Conservation (phyloP, 2,797 vertebrate genomes). For the Amblyraja radiata region DNA sequence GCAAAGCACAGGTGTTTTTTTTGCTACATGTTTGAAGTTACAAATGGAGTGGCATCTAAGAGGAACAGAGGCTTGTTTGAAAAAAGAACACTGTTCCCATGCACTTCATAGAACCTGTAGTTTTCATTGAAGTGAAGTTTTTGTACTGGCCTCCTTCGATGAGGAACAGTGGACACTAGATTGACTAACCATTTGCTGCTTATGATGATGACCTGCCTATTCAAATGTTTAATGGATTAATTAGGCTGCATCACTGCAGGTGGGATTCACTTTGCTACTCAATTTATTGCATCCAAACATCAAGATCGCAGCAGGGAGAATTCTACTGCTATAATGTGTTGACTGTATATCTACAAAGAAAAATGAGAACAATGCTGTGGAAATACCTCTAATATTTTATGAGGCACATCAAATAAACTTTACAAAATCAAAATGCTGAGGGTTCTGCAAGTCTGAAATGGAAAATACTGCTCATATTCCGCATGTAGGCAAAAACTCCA, state of each 20-base stretch:
- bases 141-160: not conserved
- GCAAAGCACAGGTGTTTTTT: not conserved
- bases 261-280: not conserved
- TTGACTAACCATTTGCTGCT: not conserved
- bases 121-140: not conserved
- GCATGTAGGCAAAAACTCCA: not conserved
- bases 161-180: not conserved
- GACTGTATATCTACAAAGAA: not conserved
- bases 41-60: not conserved
- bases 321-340: not conserved
- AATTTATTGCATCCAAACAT: not conserved
- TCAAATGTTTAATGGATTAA: not conserved
- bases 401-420: not conserved
- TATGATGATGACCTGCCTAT: not conserved
- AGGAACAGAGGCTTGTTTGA: not conserved
- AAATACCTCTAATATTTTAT: not conserved
- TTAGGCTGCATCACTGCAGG: not conserved
- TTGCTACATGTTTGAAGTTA: not conserved
- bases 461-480: not conserved
- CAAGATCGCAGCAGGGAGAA: not conserved
- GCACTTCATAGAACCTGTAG: not conserved
- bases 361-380: not conserved
- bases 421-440: not conserved
- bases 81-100: not conserved
- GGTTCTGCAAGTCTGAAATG: not conserved